Percentiles rank a stretch among this genome's conserved stretches.
Conservation (phyloP, 2,888 invertebrate species). For the Chrysina gloriosa region DNA sequence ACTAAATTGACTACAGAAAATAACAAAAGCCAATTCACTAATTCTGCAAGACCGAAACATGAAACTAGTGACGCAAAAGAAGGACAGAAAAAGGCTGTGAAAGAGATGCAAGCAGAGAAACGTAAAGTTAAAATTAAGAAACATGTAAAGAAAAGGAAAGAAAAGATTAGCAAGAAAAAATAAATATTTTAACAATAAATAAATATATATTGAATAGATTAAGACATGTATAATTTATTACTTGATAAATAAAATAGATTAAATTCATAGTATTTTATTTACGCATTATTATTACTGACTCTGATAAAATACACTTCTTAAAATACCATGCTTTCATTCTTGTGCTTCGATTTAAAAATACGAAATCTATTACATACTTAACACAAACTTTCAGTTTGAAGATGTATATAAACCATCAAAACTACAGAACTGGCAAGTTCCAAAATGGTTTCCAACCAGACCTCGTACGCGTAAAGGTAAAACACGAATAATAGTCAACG, state of each 20-base stretch:
- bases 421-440: slow-evolving; percentile 76
- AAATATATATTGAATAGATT: background rate
- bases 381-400: slow-evolving; percentile 65
- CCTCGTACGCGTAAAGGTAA: slow-evolving; percentile 67
- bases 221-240: background rate
- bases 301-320: background rate
- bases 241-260: too few species aligned
- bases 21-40: slow-evolving; percentile 70
- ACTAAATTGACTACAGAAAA: slow-evolving; percentile 57
- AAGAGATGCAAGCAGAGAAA: slow-evolving; percentile 89
- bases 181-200: slow-evolving; percentile 13
- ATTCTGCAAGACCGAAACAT: slow-evolving; percentile 77
- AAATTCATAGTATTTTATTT: too few species aligned
- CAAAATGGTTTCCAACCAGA: slow-evolving; percentile 72
- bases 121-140: slow-evolving; percentile 92
- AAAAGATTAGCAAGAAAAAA: slow-evolving; percentile 69
- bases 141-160: slow-evolving; percentile 91
- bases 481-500: slow-evolving; percentile 72
- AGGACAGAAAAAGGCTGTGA: slow-evolving; percentile 87
- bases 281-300: background rate
- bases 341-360: background rate
- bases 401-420: slow-evolving; percentile 70
- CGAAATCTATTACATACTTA: background rate
- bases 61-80: slow-evolving; percentile 86
- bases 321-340: background rate